Conservation (phyloP, 1,140 invertebrate genomes). For the Akabosia matsudoensis region DNA sequence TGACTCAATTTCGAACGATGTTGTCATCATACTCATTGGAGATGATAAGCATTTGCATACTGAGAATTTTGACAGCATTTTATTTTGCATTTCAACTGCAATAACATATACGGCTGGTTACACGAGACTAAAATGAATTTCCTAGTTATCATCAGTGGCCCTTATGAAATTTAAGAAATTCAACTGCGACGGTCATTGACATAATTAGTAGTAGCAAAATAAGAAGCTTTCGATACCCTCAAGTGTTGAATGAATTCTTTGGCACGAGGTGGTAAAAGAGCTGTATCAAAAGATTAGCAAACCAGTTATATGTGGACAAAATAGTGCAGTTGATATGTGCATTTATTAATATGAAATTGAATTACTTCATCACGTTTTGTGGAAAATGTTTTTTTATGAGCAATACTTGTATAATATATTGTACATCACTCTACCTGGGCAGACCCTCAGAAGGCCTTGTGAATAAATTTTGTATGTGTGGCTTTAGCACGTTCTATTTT, state of each 20-base stretch:
- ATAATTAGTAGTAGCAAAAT: constrained; percentile 13
- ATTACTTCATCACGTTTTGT: too few relatives aligned
- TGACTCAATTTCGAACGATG: too few relatives aligned
- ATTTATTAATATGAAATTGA: too few relatives aligned
- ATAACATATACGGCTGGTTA: too few relatives aligned
- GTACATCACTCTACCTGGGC: too few relatives aligned
- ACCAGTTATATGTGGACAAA: too few relatives aligned
- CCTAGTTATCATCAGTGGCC: constrained; percentile 9
- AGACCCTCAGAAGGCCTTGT: too few relatives aligned
- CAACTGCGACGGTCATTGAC: constrained; percentile 10
- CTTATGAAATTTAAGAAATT: background rate
- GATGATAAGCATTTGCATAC: background rate
- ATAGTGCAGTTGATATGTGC: too few relatives aligned
- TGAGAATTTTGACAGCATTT: background rate
- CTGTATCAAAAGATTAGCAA: background rate
- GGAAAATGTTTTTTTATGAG: too few relatives aligned
- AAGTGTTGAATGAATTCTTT: background rate
- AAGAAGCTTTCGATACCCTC: background rate
- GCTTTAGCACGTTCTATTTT: background rate
- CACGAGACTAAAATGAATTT: constrained; percentile 8
- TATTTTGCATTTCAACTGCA: background rate
- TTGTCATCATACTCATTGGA: too few relatives aligned
- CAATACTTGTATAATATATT: too few relatives aligned
- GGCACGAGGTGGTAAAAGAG: background rate
- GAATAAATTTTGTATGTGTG: background rate